A percentile compares a stretch with the other conserved stretches of the same genome.
phyloP scores from a whole-genome alignment of 2,113 vertebrate species.

The Lagenorhynchus albirostris region DNA sequence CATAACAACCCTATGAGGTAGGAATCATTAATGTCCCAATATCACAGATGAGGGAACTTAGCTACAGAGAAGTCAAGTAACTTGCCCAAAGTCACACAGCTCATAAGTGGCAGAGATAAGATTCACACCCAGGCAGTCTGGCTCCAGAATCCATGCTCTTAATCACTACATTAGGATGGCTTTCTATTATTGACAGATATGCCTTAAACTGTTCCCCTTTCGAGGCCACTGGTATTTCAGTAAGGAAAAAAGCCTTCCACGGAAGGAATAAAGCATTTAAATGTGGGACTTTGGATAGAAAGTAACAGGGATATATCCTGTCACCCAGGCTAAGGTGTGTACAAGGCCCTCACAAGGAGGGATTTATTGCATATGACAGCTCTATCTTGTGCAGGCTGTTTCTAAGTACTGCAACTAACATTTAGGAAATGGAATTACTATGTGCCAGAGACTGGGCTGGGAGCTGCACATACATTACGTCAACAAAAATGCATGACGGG shows the following conservation, averaged over 20 bases:
- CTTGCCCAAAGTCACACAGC: not conserved
- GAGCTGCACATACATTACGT: not conserved
- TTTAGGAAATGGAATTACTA: not conserved
- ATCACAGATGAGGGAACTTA: not conserved
- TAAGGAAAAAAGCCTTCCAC: not conserved
- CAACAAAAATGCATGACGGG: not conserved
- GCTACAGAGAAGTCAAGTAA: not conserved
- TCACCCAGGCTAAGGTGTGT: not conserved
- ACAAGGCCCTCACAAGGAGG: not conserved
- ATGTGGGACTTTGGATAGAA: not conserved
- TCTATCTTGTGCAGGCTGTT: not conserved
- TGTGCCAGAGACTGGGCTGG: not conserved
- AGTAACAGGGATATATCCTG: not conserved
- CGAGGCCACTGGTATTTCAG: not conserved
- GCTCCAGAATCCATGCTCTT: not conserved
- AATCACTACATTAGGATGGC: not conserved
- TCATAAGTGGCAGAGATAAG: not conserved
- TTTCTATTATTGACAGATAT: not conserved
- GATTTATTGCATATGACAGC: not conserved
- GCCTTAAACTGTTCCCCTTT: not conserved
- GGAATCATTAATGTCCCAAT: not conserved
- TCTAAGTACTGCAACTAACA: not conserved
- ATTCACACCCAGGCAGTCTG: not conserved
- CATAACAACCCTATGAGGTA: not conserved
- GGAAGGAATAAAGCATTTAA: not conserved